phyloP scores from a whole-genome alignment of 2,888 invertebrate species.

The Furcula furcula region DNA sequence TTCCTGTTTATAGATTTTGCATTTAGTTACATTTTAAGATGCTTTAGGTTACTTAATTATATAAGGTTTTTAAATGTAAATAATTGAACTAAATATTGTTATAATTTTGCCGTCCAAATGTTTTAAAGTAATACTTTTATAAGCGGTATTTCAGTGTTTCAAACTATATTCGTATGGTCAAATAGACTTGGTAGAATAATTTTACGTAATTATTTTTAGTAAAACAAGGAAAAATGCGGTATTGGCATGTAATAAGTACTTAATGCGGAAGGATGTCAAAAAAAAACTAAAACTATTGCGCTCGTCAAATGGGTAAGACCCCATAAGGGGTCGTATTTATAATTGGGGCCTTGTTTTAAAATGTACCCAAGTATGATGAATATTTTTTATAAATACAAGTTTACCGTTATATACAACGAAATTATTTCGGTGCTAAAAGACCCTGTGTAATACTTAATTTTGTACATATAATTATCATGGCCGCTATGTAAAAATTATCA shows the following conservation, averaged over 20 bases:
- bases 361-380: too few species aligned
- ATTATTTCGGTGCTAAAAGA: constrained; percentile 64
- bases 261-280: too few species aligned
- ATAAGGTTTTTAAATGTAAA: constrained; percentile 49
- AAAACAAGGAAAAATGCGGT: too few species aligned
- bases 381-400: constrained; percentile 19
- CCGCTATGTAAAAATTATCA: constrained; percentile 50
- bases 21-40: constrained; percentile 70
- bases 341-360: too few species aligned
- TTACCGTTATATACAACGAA: constrained; percentile 27
- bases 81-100: constrained; percentile 33
- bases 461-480: constrained; percentile 39
- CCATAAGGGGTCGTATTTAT: too few species aligned
- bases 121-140: constrained; percentile 32
- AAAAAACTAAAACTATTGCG: too few species aligned
- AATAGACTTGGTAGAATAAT: too few species aligned
- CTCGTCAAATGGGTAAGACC: too few species aligned
- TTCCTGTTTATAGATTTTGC: constrained; percentile 74
- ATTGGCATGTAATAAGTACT: too few species aligned
- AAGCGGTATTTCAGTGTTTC: constrained; percentile 24
- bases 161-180: too few species aligned
- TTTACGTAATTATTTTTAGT: too few species aligned
- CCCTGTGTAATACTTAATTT: constrained; percentile 48
- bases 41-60: constrained; percentile 45
- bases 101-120: constrained; percentile 67